These are phyloP conservation scores for Hirtodrosophila duncani DNA, from an alignment of 2,888 invertebrate species.

Conservation along the genomic window DNA sequence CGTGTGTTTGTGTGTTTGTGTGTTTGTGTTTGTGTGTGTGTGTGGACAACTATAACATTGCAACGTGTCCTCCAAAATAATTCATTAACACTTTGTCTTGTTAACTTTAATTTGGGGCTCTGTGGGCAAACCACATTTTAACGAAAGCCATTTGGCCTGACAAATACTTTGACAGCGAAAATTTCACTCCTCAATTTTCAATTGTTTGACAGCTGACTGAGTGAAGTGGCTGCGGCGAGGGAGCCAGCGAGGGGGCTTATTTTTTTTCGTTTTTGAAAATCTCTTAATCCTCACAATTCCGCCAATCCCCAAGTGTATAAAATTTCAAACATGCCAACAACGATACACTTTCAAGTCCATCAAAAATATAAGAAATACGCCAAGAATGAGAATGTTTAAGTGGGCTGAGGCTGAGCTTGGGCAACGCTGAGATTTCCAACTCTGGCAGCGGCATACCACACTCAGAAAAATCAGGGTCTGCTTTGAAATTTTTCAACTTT, in stretches of 20 bases:
- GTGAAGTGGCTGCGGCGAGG: no score
- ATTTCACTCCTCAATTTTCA: constrained; percentile 20
- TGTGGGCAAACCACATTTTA: constrained; percentile 8
- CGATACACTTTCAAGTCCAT: constrained; percentile 70
- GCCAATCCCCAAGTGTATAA: constrained; percentile 62
- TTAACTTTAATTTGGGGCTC: constrained; percentile 67
- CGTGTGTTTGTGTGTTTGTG: constrained; percentile 9
- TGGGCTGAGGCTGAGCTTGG: no score
- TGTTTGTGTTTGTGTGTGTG: constrained; percentile 2
- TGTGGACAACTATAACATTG: no score
- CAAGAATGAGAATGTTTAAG: no score
- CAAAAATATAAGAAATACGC: constrained; percentile 33
- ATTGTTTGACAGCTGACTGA: no score
- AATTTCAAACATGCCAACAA: constrained; percentile 70
- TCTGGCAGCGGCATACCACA: no score
- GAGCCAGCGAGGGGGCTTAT: no score
- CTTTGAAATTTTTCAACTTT: no score
- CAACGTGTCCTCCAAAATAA: constrained; percentile 76
- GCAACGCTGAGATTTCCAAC: no score
- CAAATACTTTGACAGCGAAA: constrained; percentile 29
- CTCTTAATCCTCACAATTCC: constrained; percentile 61
- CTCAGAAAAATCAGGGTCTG: no score
- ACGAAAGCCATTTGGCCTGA: constrained; percentile 18
- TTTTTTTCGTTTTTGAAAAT: constrained; percentile 28
- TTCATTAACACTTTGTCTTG: constrained; percentile 77